phyloP scores from a whole-genome alignment of 2,797 vertebrate genomes.

The Xyrichtys novacula region DNA sequence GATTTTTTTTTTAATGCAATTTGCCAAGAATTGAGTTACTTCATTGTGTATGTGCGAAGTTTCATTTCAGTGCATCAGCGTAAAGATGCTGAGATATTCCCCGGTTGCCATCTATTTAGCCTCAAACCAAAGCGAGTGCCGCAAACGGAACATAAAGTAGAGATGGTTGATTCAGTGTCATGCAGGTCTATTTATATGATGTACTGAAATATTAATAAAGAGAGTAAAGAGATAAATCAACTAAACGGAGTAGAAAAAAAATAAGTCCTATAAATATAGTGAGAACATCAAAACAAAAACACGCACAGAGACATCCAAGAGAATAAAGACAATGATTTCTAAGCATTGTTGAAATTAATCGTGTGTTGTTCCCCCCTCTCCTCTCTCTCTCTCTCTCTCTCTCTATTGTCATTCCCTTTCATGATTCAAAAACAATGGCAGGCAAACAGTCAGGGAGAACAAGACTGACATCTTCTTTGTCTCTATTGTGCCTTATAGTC shows the following conservation, averaged over 20 bases:
- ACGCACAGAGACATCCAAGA: conserved; percentile 7
- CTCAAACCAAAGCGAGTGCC: not conserved
- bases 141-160: not conserved
- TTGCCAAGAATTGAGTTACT: too few species aligned
- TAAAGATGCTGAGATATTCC: not conserved
- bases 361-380: conserved; percentile 28
- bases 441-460: conserved; percentile 36
- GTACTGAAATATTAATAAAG: too few species aligned
- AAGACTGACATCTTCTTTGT: conserved; percentile 51
- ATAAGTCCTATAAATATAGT: not conserved
- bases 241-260: not conserved
- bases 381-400: not conserved
- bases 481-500: conserved; percentile 39
- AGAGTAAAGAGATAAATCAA: too few species aligned
- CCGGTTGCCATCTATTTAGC: not conserved
- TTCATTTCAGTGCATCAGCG: too few species aligned
- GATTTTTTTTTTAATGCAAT: too few species aligned
- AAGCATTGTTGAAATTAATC: conserved; percentile 42
- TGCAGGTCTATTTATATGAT: not conserved
- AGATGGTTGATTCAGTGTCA: not conserved
- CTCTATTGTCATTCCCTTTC: conserved; percentile 19
- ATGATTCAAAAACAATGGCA: conserved; percentile 40
- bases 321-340: conserved; percentile 30
- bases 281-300: not conserved
- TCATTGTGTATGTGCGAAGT: too few species aligned